Conservation (phyloP, 2,797 vertebrate genomes). For the Gallirallus australis region DNA sequence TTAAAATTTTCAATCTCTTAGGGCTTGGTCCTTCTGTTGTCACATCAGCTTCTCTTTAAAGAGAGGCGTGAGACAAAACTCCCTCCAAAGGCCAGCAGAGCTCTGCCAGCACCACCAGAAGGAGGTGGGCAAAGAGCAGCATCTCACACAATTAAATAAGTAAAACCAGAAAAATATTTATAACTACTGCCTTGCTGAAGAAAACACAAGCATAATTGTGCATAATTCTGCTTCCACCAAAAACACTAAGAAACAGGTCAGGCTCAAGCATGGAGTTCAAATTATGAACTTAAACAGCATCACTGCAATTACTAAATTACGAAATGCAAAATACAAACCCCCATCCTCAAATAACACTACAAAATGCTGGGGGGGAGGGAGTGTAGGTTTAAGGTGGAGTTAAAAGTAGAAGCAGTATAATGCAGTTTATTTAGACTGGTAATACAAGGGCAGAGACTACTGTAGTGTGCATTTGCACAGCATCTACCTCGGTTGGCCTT, state of each 20-base stretch:
- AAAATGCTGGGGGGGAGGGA: too few species aligned
- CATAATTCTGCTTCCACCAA: background rate
- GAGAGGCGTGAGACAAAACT: background rate
- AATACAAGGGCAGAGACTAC: background rate
- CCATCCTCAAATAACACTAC: background rate
- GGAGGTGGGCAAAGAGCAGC: background rate
- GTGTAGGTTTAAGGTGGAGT: background rate
- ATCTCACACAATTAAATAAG: background rate
- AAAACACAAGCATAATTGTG: background rate
- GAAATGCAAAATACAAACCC: background rate
- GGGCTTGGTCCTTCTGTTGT: background rate
- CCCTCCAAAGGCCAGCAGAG: background rate
- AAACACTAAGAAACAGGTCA: background rate
- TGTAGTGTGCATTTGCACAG: background rate
- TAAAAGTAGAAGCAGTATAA: background rate
- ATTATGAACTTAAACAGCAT: background rate
- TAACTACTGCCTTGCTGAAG: background rate
- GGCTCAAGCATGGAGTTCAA: background rate
- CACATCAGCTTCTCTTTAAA: background rate
- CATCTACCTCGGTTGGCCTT: background rate
- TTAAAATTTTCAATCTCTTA: background rate
- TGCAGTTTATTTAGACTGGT: background rate
- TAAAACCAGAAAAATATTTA: background rate
- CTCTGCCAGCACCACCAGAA: background rate
- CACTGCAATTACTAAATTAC: background rate